Base-by-base conservation (phyloP, 2,888 invertebrate species). In the Lasioglossum pauxillum region DNA sequence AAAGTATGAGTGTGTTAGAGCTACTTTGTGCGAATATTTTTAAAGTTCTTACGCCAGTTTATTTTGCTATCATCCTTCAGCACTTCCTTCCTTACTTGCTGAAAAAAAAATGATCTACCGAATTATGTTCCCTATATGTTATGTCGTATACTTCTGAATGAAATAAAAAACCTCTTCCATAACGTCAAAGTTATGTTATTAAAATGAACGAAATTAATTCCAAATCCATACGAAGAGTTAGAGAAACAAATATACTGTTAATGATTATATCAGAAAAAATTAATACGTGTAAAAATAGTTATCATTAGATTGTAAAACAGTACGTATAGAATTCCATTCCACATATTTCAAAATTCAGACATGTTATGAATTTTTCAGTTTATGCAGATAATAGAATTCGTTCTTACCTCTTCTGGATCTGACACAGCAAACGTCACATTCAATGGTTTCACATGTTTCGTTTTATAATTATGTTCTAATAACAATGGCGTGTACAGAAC, bases 401-500 rank as follows among this genome's bases (percentile, higher is more conserved):
- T 90, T 83, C 91, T 95, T 96, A 97, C 98, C 96, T 98, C 98
- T 88, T 98, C 97, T 78, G 97, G 96, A 93, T 98, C 98, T 0
- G 98, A 98, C 84, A 98, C 96, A 2, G 98, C 97, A 95, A 99
- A 98, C 1, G 98, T 98, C 1, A 99, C 98, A 93, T 98, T 98
- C 88, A 98, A 96, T 3, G 98, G 98, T 92, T 97, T 97, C 92
- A 97, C 96, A 86, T 97, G 96, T 94, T 98, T 98, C 84, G 97
- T 97, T 96, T 98, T 98, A 94, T 98, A 98, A 95, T 98, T 98
- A 94, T 98, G 98, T 92, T 98, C 98, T 80, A 98, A 96, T 67
- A 99, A 96, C 88, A 98, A 96, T 0, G 99, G 99, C 90, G 99
- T 99, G 95, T 99, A 99, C 35, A 99, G 96, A 5, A 98, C 98